phyloP scores from a whole-genome alignment of 2,888 invertebrate species.

The Lissonota sp. region DNA sequence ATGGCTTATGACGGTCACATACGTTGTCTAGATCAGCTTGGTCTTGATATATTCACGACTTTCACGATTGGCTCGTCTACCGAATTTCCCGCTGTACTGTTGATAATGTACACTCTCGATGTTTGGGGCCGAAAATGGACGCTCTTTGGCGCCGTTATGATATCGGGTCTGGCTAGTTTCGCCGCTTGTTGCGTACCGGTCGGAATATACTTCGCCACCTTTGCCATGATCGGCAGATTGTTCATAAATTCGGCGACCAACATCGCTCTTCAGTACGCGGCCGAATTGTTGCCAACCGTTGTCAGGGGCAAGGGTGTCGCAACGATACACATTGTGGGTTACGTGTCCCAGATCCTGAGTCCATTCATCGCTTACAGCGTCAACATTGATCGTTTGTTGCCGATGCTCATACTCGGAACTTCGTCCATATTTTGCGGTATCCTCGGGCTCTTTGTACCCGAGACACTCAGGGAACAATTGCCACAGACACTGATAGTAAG shows the following conservation, averaged over 20 bases:
- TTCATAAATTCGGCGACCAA: constrained; percentile 94
- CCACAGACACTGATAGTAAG: constrained; percentile 88
- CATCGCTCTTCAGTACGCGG: constrained; percentile 94
- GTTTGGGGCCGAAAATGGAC: constrained; percentile 92
- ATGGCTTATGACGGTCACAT: constrained; percentile 94
- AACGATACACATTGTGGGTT: constrained; percentile 94
- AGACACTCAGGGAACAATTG: constrained; percentile 92
- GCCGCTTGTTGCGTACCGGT: constrained; percentile 89
- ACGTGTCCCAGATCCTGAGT: constrained; percentile 91
- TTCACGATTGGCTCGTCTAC: constrained; percentile 92
- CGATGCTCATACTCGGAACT: constrained; percentile 90
- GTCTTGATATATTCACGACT: constrained; percentile 90
- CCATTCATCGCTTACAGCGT: constrained; percentile 93
- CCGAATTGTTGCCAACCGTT: constrained; percentile 93
- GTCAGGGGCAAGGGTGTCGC: constrained; percentile 93
- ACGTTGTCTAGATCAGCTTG: constrained; percentile 91
- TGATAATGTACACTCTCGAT: constrained; percentile 89
- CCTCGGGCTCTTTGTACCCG: constrained; percentile 90
- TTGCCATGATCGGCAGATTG: constrained; percentile 92
- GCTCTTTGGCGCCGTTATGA: constrained; percentile 90
- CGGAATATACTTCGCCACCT: constrained; percentile 88
- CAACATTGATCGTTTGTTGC: constrained; percentile 88
- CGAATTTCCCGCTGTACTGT: constrained; percentile 91
- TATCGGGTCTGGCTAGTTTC: constrained; percentile 91
- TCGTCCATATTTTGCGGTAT: constrained; percentile 90